A percentile compares a stretch with the other conserved stretches of the same genome.
Evolutionary conservation across 2,797 vertebrate species (phyloP).

Genomic region (Anguilla pacifica): DNA sequence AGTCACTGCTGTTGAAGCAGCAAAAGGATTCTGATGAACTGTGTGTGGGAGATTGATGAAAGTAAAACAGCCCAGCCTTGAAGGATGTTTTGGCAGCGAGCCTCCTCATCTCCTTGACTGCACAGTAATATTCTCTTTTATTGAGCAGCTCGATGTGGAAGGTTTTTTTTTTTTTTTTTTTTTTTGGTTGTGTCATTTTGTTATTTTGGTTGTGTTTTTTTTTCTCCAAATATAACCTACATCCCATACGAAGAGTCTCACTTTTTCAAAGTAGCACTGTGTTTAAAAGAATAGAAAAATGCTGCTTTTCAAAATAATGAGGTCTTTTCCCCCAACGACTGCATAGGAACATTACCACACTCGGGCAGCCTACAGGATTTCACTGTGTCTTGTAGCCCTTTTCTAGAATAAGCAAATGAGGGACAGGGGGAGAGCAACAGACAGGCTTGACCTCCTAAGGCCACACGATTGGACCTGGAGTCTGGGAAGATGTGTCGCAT

Average conservation of each 20-base stretch:
- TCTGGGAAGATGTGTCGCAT: too few relatives aligned
- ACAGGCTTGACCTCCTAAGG: too few relatives aligned
- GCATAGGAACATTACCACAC: background rate
- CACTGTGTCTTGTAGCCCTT: too few relatives aligned
- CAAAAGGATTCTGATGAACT: constrained; percentile 7
- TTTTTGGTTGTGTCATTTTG: background rate
- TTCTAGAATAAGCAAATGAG: too few relatives aligned
- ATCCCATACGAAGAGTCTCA: background rate
- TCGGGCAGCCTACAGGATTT: background rate
- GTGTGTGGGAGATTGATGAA: constrained; percentile 17
- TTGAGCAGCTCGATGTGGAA: background rate
- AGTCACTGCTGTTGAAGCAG: background rate
- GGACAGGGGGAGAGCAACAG: too few relatives aligned
- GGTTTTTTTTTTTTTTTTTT: background rate
- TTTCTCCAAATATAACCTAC: background rate
- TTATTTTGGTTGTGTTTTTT: background rate
- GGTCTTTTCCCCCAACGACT: background rate
- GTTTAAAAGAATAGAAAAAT: background rate
- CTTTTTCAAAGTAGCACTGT: background rate
- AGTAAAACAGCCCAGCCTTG: constrained; percentile 7
- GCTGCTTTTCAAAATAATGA: background rate
- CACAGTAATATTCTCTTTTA: background rate
- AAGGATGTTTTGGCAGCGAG: constrained; percentile 10
- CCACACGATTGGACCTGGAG: too few relatives aligned
- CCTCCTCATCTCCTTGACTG: background rate